These are phyloP conservation scores for Drosophila affinis DNA, from an alignment of 2,888 invertebrate genomes.

Conservation along the genomic window DNA sequence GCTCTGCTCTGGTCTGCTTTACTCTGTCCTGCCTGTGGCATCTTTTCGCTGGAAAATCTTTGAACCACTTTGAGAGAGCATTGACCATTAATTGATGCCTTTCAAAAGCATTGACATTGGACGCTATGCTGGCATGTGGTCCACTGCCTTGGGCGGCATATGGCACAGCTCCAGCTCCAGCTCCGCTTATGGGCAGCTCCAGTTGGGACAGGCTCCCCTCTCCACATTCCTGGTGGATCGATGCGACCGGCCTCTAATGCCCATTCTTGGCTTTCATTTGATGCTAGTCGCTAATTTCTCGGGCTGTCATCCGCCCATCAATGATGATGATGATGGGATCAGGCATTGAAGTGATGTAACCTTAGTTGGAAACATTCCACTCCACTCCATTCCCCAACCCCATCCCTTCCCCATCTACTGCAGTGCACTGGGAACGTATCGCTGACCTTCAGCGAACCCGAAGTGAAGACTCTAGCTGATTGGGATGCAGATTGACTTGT, in stretches of 20 bases:
- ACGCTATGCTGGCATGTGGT: conserved; percentile 48
- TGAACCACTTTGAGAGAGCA: conserved; percentile 67
- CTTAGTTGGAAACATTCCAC: neutral
- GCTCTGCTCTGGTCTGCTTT: neutral
- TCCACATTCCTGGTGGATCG: conserved; percentile 64
- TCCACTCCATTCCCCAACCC: neutral
- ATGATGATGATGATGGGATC: neutral
- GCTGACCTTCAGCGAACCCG: conserved; percentile 21
- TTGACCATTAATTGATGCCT: conserved; percentile 71
- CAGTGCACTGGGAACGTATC: neutral
- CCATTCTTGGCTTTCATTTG: conserved; percentile 20
- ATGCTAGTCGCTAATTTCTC: neutral
- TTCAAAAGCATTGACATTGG: conserved; percentile 64
- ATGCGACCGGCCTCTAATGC: conserved; percentile 43
- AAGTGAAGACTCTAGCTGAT: conserved; percentile 5
- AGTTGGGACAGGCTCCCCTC: conserved; percentile 42
- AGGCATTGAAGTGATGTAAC: conserved; percentile 14
- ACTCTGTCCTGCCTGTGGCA: conserved; percentile 48
- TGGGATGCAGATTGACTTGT: conserved; percentile 53
- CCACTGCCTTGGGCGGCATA: conserved; percentile 48
- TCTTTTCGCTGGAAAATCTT: conserved; percentile 69
- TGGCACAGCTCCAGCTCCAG: conserved; percentile 36
- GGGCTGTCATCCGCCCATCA: neutral
- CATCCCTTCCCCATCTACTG: neutral
- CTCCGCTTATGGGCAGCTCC: conserved; percentile 46